Evolutionary conservation across 2,797 vertebrate genomes (phyloP), one percentile per base, ranked within the genome.

Genomic region (Urophycis tenuis): DNA sequence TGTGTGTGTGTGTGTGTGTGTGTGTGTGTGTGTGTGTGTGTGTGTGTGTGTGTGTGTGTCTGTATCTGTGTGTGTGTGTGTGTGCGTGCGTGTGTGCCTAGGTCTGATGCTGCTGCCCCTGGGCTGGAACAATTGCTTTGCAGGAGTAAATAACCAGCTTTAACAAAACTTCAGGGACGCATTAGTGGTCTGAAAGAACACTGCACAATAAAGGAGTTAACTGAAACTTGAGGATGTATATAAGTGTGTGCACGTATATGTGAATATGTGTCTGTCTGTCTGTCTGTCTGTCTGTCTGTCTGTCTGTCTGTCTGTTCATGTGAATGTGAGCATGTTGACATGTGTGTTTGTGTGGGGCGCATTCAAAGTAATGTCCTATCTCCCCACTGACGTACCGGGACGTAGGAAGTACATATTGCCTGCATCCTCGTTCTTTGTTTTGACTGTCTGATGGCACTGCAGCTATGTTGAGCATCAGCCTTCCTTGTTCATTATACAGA

Each of bases 141-240:
- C 85, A 88, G 91, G 90, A 93, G 92, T 94, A 93, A 93, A 94
- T 93, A 94, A 92, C 86, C 88, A 87, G 90, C 91, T 93, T 92
- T 93, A 93, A 93, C 93, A 93, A 93, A 94, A 94, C 93, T 92
- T 93, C 86, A 89, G 93, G 93, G 93, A 94, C 91, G 86, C 91
- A 92, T 93, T 92, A 93, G 89, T 89, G 84, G 85, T 90, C 82
- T 80, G 85, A 88, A 92, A 88, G 87, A 88, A 78, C 86, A 81
- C 84, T 89, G 77, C 79, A 67, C 83, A n/a, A n/a, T n/a, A n/a
- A 87, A 84, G 86, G 60, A 67, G 60, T 29, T 67, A 60, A 60
- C 53, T 60, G 53, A 60, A 60, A n/a, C 53, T 19, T 22, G 17
- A n/a, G 19, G 22, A 2, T 49, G 17, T 41, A 41, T 41, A 12